Evolutionary conservation across 2,888 invertebrate genomes (phyloP).

Genomic region (Dione vanillae): DNA sequence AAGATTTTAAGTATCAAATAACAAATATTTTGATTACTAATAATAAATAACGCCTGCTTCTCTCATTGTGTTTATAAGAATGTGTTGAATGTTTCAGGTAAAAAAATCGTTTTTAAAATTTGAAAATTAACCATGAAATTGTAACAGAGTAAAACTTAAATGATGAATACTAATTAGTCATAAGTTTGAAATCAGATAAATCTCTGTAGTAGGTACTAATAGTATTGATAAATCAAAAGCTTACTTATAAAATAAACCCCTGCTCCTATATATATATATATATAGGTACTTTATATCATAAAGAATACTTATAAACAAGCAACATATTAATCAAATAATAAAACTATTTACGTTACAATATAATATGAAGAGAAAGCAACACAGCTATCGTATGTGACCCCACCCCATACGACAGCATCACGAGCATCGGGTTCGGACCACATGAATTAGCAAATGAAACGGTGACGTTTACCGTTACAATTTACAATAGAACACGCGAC

Average conservation of each 20-base stretch:
- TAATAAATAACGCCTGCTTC: not conserved
- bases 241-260: not conserved
- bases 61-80: not conserved
- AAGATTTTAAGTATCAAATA: not conserved
- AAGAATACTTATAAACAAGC: not conserved
- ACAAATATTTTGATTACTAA: not conserved
- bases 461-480: slow-evolving; percentile 73
- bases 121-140: not conserved
- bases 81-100: too few relatives aligned
- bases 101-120: too few relatives aligned
- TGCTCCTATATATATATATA: too few relatives aligned
- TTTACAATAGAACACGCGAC: slow-evolving; percentile 65
- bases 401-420: slow-evolving; percentile 26
- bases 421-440: slow-evolving; percentile 34
- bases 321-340: slow-evolving; percentile 1
- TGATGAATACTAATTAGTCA: not conserved
- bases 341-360: not conserved
- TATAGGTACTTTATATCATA: not conserved
- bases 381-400: not conserved
- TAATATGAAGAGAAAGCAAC: slow-evolving; percentile 10
- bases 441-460: slow-evolving; percentile 81
- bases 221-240: not conserved
- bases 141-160: not conserved
- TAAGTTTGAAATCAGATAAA: not conserved
- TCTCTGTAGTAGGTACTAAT: not conserved